Conservation (phyloP, 2,888 invertebrate species). For the Saturnia pavonia region DNA sequence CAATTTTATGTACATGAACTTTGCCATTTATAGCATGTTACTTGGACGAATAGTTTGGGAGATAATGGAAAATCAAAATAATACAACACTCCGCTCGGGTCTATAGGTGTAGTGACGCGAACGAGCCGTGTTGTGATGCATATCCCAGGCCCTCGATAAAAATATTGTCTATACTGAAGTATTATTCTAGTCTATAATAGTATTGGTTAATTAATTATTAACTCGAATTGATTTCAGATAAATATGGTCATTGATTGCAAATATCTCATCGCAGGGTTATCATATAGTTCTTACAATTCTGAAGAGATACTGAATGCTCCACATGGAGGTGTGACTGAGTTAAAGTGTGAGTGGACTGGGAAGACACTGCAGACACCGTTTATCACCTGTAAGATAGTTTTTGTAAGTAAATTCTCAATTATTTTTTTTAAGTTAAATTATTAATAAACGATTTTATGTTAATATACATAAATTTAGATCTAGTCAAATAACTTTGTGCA, state of each 20-base stretch:
- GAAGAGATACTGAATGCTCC: conserved; percentile 72
- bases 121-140: too few species aligned
- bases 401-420: conserved; percentile 54
- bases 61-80: too few species aligned
- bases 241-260: conserved; percentile 63
- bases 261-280: conserved; percentile 62
- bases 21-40: too few species aligned
- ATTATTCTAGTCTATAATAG: too few species aligned
- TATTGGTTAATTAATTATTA: background rate
- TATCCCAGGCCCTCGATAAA: too few species aligned
- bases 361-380: conserved; percentile 66
- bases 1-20: too few species aligned
- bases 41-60: too few species aligned
- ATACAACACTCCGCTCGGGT: too few species aligned
- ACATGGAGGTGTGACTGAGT: conserved; percentile 64
- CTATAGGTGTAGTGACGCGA: too few species aligned
- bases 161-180: too few species aligned
- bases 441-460: background rate
- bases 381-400: conserved; percentile 70
- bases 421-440: background rate
- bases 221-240: conserved; percentile 46
- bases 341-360: conserved; percentile 67
- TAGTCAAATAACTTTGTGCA: too few species aligned
- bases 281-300: conserved; percentile 56
- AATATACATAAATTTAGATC: background rate